These are phyloP conservation scores for Nezara viridula DNA, from an alignment of 2,888 invertebrate genomes.

Conservation along the genomic window DNA sequence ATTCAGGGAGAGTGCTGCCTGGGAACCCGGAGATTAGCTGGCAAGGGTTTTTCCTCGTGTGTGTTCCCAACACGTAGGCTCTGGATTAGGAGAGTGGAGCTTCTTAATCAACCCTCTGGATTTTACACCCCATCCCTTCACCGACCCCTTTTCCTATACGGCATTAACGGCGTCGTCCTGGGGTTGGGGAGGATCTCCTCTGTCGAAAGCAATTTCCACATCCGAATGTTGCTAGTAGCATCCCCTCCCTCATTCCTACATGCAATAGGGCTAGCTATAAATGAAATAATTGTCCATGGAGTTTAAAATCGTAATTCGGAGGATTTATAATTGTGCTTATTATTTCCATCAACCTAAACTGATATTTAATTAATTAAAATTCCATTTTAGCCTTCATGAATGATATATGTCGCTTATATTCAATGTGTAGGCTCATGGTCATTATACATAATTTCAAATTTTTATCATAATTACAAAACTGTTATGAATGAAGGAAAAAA, in stretches of 20 bases:
- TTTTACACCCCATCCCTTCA: slow-evolving; percentile 50
- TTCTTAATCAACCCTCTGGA: slow-evolving; percentile 58
- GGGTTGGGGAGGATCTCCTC: slow-evolving; percentile 19
- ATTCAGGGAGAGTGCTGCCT: slow-evolving; percentile 55
- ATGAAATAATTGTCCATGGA: too few species aligned
- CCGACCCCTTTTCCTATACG: slow-evolving; percentile 51
- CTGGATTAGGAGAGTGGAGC: slow-evolving; percentile 54
- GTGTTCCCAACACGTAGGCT: slow-evolving; percentile 44
- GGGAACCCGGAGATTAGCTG: slow-evolving; percentile 52
- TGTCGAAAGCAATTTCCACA: slow-evolving; percentile 33
- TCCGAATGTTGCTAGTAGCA: slow-evolving; percentile 38
- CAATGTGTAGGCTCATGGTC: too few species aligned
- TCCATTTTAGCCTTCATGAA: too few species aligned
- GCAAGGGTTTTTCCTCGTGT: slow-evolving; percentile 54
- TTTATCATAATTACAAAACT: too few species aligned
- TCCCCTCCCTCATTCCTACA: not conserved
- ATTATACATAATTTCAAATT: too few species aligned
- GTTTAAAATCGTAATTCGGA: too few species aligned
- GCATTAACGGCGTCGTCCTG: slow-evolving; percentile 54
- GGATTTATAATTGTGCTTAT: not conserved
- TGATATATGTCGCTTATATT: too few species aligned
- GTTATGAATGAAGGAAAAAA: too few species aligned
- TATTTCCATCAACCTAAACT: too few species aligned
- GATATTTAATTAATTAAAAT: too few species aligned
- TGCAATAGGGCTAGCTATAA: not conserved